Evolutionary conservation across 2,888 invertebrate genomes (phyloP).

Genomic region (Acanthosepion lycidas): DNA sequence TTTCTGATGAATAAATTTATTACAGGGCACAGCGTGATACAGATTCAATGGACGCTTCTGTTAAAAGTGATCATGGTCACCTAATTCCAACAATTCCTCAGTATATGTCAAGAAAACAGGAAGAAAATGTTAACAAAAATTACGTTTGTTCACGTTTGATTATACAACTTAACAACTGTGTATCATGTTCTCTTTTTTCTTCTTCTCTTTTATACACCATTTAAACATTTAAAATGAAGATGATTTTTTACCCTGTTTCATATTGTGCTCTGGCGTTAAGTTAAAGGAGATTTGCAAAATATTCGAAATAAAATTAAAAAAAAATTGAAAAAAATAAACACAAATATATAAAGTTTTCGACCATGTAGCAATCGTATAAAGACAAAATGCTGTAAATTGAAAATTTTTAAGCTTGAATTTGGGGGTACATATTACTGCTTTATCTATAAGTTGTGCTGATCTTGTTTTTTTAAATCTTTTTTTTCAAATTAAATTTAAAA

Average conservation of each 20-base stretch:
- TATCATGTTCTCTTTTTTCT: background rate
- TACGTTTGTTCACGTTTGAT: background rate
- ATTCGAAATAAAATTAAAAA: background rate
- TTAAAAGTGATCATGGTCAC: background rate
- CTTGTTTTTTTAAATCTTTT: background rate
- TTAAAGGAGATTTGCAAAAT: background rate
- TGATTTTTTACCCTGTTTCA: background rate
- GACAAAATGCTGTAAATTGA: background rate
- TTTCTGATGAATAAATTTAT: background rate
- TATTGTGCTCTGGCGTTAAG: slow-evolving; percentile 6
- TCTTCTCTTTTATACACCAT: background rate
- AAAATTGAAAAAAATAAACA: background rate
- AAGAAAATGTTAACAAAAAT: background rate
- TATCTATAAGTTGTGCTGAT: background rate
- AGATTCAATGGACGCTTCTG: background rate
- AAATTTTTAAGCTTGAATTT: background rate
- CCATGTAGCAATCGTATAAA: background rate
- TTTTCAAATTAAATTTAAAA: background rate
- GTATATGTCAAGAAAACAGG: background rate
- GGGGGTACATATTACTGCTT: background rate
- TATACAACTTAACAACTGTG: background rate
- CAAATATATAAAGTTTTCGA: background rate
- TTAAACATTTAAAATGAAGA: slow-evolving; percentile 20
- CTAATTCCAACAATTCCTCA: background rate
- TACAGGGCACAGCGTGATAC: slow-evolving; percentile 8